Conservation (phyloP, 2,888 invertebrate genomes). For the Diarsia mendica region DNA sequence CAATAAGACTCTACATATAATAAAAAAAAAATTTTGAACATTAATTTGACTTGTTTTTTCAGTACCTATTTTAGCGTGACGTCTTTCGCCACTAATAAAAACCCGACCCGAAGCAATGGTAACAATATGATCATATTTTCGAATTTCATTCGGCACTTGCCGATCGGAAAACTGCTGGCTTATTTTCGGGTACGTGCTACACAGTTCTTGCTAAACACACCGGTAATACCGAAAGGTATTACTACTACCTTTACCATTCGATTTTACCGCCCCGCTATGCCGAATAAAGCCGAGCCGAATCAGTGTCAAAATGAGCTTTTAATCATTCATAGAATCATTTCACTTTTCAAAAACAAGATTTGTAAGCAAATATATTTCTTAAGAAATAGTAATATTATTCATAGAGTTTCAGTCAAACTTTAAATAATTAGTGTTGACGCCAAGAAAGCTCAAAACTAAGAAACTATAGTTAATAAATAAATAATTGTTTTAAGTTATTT, state of each 20-base stretch:
- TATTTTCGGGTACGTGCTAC: neutral
- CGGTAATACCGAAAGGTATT: neutral
- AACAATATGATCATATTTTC: neutral
- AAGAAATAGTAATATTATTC: neutral
- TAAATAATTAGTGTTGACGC: neutral
- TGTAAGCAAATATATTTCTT: neutral
- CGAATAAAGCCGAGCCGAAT: no score
- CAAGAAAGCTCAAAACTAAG: neutral
- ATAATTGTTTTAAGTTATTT: neutral
- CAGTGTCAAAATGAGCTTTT: neutral
- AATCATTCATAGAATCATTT: neutral
- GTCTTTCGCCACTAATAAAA: no score
- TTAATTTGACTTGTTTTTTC: neutral
- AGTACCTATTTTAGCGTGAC: no score
- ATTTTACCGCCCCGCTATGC: neutral
- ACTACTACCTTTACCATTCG: neutral
- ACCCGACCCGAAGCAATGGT: neutral
- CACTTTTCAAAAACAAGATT: neutral
- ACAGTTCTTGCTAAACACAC: neutral
- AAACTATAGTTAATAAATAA: constrained; percentile 1
- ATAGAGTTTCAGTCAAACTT: neutral
- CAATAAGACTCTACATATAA: neutral
- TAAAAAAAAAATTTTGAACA: neutral
- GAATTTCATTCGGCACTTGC: neutral
- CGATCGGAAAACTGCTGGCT: neutral